Base-by-base conservation (phyloP, 2,888 invertebrate genomes). In the Latheticus oryzae region DNA sequence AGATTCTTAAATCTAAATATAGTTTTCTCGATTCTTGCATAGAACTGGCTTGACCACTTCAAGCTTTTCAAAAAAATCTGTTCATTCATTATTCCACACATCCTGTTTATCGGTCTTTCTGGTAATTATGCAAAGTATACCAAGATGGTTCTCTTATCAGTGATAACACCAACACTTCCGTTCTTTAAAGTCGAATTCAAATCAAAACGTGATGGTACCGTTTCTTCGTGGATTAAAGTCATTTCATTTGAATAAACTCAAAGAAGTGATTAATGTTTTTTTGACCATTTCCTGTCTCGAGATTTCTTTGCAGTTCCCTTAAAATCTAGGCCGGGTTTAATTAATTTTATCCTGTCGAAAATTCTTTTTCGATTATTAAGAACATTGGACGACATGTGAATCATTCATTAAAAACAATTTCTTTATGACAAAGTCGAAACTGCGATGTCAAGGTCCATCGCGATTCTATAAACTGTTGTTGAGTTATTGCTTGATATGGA, bases 41-140 rank as follows among this genome's bases (percentile, higher is more conserved):
- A 23, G 47, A 58, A 58, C 58, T 58, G 53, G 58, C 45, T 40
- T 58, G 58, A 53, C 58, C 40, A 48, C 47, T 58, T 58, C 26
- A 21, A 42, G 48, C 47, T 48, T 37, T 11, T 8, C 40, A 54
- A 52, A 40, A 54, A 47, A 45, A 30, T 38, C 52, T 58, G 45
- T 48, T 53, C 58, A 58, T 52, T 58, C 53, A 58, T 54, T 58
- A 47, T 53, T 54, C 58, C 58, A 54, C 26, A 40, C 53, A 58
- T 58, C 58, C 58, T 58, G 58, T 58, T 57, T 33, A 43, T 32
- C 19, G 45, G 15, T 9, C 5, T 55, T 48, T 38, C 35, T 37
- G 38, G 5, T 42, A 48, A 47, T 55, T 55, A 55, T 33, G 40
- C 52, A 52, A 52, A 42, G 17, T 24, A 12, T 8, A 45, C 3